Evolutionary conservation across 2,797 vertebrate species (phyloP), one percentile per base, ranked within the genome.

Genomic region (Pristis pectinata): DNA sequence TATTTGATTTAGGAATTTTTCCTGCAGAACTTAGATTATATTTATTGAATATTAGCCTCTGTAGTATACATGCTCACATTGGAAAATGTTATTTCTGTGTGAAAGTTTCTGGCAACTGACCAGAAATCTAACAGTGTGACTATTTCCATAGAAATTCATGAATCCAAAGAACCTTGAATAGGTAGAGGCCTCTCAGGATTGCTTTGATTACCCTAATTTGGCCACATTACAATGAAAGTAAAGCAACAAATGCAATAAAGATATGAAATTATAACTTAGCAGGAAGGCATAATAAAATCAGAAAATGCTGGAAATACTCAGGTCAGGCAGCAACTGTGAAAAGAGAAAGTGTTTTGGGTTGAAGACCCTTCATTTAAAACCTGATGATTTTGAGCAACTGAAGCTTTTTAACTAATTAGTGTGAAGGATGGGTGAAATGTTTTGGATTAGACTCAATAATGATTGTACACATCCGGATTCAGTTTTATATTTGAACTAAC

Each of bases 11-110:
- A 56, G 49, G 80, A 53, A 49, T 83, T 59, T 83, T 87, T 59
- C 53, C 85, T 89, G 85, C 34, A 37, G 85, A 89, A 59, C 64
- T 89, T 17, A 59, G 34, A 61, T 89, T 89, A 56, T 89, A 89
- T 37, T 89, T 61, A 61, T 89, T 56, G 53, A 87, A 87, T 85
- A 85, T 30, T 87, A 34, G 30, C 56, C 3, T 59, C 2, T 59
- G 27, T 87, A 87, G 56, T 87, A 59, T 59, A 4, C 53, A 87
- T 59, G 87, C 53, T 59, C 49, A 56, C 27, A 59, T 53, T 87
- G 87, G 34, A 59, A 87, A 87, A 59, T 53, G 87, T 87, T 87
- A 30, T 83, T 34, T 34, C 87, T 27, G 34, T 34, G 53, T 34
- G 17, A 83, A 89, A 53, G 3, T 17, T 89, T 59, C 34, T 89